A percentile compares a stretch with the other conserved stretches of the same genome.
Conservation (phyloP, 1,140 invertebrate species). For the Drosophila subobscura region DNA sequence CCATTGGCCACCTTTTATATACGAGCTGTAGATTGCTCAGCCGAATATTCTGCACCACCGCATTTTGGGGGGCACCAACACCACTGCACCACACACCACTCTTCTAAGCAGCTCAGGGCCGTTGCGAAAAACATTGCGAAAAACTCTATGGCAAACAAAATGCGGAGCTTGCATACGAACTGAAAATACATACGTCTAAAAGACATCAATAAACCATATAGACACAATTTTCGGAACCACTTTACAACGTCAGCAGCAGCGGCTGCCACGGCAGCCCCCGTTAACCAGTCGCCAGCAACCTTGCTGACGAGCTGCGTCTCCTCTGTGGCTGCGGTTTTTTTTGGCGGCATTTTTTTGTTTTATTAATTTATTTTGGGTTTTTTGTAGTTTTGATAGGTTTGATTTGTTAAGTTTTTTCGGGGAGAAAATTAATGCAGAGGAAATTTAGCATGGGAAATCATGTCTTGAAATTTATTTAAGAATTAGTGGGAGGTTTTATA, state of each 20-base stretch:
- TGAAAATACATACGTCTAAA: conserved; percentile 17
- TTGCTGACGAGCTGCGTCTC: conserved; percentile 38
- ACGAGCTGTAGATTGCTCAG: no score
- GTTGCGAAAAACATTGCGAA: conserved; percentile 63
- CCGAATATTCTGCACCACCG: not conserved
- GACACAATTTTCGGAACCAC: conserved; percentile 61
- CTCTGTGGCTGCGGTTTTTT: conserved; percentile 37
- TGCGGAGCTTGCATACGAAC: conserved; percentile 42
- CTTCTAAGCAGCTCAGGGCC: conserved; percentile 61
- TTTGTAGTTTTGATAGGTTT: conserved; percentile 26
- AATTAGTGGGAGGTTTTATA: no score
- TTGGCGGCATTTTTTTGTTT: conserved; percentile 51
- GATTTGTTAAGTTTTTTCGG: conserved; percentile 1
- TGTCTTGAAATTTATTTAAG: no score
- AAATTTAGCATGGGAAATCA: no score
- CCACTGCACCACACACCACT: not conserved
- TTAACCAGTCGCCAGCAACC: conserved; percentile 75
- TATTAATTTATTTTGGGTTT: conserved; percentile 35
- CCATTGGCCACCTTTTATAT: conserved; percentile 19
- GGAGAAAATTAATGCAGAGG: no score
- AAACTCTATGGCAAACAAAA: conserved; percentile 63
- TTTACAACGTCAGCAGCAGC: conserved; percentile 42
- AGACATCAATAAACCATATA: conserved; percentile 46
- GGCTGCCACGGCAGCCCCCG: conserved; percentile 23
- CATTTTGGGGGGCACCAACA: conserved; percentile 18